Percentiles rank a stretch among this genome's conserved stretches.
Conservation (phyloP, 2,797 vertebrate genomes). For the Aeoliscus strigatus region DNA sequence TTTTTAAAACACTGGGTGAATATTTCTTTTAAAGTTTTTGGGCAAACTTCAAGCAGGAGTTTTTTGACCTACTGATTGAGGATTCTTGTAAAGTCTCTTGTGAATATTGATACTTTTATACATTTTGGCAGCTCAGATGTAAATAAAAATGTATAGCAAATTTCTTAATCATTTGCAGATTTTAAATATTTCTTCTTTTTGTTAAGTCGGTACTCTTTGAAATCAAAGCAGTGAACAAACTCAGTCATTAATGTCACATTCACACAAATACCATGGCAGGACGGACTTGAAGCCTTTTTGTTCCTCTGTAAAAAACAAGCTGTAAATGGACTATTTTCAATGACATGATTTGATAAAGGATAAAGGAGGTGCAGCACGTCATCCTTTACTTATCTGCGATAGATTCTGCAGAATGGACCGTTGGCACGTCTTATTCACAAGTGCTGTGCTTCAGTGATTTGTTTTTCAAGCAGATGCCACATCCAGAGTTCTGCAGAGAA, state of each 20-base stretch:
- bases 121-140: slow-evolving; percentile 97
- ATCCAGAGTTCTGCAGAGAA: slow-evolving; percentile 46
- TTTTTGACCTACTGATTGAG: slow-evolving; percentile 82
- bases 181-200: slow-evolving; percentile 69
- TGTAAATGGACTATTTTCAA: background rate
- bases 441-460: slow-evolving; percentile 59
- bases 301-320: slow-evolving; percentile 35
- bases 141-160: slow-evolving; percentile 90
- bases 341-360: slow-evolving; percentile 17
- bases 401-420: slow-evolving; percentile 35
- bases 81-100: slow-evolving; percentile 85
- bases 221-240: slow-evolving; percentile 60
- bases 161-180: slow-evolving; percentile 81
- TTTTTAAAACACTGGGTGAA: slow-evolving; percentile 81
- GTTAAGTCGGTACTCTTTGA: slow-evolving; percentile 78
- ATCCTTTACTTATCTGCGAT: slow-evolving; percentile 34
- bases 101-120: slow-evolving; percentile 85
- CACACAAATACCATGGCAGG: slow-evolving; percentile 35
- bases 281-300: slow-evolving; percentile 42
- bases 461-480: slow-evolving; percentile 59
- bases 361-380: slow-evolving; percentile 35
- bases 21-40: slow-evolving; percentile 74
- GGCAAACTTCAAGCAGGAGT: slow-evolving; percentile 73
- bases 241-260: slow-evolving; percentile 64
- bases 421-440: slow-evolving; percentile 53